Conservation (phyloP, 2,113 vertebrate genomes). For the Phaethon lepturus region DNA sequence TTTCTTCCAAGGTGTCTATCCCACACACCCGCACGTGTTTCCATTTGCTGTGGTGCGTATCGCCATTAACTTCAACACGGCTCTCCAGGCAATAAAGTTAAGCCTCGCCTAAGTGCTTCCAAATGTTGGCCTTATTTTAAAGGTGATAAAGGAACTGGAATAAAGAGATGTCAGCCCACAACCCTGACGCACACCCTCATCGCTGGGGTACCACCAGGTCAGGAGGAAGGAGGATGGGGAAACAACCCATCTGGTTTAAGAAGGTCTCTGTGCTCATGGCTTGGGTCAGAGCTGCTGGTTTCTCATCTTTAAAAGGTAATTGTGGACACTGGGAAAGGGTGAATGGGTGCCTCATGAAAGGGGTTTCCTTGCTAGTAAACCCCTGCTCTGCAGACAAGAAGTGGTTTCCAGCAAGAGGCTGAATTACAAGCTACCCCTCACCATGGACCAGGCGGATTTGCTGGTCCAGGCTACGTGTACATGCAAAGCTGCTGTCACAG, state of each 20-base stretch:
- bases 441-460: rapidly evolving
- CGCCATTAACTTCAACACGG: neutral
- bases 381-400: neutral
- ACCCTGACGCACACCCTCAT: neutral
- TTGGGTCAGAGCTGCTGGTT: neutral
- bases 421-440: neutral
- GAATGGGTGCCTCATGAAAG: neutral
- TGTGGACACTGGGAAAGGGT: neutral
- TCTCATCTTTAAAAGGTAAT: neutral
- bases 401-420: neutral
- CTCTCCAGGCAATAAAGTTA: neutral
- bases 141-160: neutral
- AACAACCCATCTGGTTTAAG: neutral
- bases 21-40: neutral
- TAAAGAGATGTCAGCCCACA: neutral
- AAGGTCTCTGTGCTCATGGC: rapidly evolving
- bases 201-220: rapidly evolving
- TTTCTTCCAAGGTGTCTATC: neutral
- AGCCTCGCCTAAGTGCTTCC: neutral
- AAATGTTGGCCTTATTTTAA: neutral
- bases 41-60: rapidly evolving
- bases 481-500: neutral
- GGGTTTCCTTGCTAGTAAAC: neutral
- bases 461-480: neutral
- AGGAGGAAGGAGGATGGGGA: neutral